phyloP scores from a whole-genome alignment of 2,113 vertebrate genomes.

The Trinectes maculatus region DNA sequence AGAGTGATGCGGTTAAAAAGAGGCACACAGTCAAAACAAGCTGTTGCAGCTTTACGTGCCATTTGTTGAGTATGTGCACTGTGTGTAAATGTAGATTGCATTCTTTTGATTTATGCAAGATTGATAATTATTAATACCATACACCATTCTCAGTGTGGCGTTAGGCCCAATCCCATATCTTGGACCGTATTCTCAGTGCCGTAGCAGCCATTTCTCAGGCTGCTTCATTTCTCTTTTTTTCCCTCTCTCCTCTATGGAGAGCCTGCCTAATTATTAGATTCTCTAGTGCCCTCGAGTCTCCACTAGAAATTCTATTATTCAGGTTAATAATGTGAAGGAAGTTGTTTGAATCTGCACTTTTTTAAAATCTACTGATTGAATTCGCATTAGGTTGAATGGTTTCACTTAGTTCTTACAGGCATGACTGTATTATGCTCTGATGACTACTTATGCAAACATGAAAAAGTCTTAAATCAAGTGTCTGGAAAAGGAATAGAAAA shows the following conservation, averaged over 20 bases:
- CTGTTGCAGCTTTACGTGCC: not conserved
- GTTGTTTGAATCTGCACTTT: not conserved
- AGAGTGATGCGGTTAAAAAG: no score
- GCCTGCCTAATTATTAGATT: constrained; percentile 7
- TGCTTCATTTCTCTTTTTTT: not conserved
- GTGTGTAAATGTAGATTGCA: not conserved
- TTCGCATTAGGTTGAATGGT: not conserved
- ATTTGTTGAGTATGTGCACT: not conserved
- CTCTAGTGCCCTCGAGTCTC: not conserved
- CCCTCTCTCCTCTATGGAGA: constrained; percentile 10
- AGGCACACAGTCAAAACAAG: no score
- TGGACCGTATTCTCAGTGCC: no score
- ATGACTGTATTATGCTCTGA: no score
- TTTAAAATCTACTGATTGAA: constrained; percentile 1
- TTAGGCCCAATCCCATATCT: no score
- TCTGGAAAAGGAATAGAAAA: no score
- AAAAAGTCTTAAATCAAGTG: no score
- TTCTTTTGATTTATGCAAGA: no score
- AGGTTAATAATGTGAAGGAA: no score
- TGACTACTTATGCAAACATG: no score
- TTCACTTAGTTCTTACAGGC: not conserved
- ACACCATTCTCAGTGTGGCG: no score
- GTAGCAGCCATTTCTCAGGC: not conserved
- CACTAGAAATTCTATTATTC: constrained; percentile 2
- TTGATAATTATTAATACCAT: no score